Base-by-base conservation (phyloP, 1,140 invertebrate genomes). In the Adoxophyes honmai region DNA sequence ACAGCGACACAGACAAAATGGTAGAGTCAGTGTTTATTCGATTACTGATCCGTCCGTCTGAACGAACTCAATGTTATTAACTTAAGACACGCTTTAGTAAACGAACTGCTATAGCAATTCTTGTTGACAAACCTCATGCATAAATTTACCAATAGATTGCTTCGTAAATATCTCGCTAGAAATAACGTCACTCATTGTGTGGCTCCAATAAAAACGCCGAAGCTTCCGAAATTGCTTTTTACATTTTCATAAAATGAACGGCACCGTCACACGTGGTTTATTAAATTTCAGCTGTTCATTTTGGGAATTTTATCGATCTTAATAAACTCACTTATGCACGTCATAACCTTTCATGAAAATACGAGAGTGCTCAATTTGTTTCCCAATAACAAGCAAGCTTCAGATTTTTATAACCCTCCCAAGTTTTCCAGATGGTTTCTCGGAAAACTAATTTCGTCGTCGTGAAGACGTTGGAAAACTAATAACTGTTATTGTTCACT, bases 161-260 rank as follows among this genome's bases (percentile, higher is more conserved):
- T 36, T 37, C 16, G 33, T 13, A 36, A 53, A 36, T n/a, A 36
- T n/a, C 52, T 11, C 7, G 13, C 33, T n/a, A 13, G 34, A 35
- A n/a, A 10, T 53, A 33, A 35, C 21, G 10, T 35, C 52, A 53
- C 16, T 21, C 13, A 36, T 35, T 16, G 52, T 11, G 52, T 28
- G 21, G 21, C 21, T 28, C 34, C 15, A 37, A 11, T 18, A 5
- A 52, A 44, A 44, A 21, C n/a, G 21, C 18, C 21, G 21, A 48
- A 48, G 42, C 42, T 33, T 11, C 39, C 10, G 10, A 48, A 48
- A 48, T 48, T 48, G 42, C 18, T 48, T 48, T 16, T 48, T 6
- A 28, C 21, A 48, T 48, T 48, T 21, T 48, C 16, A 48, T 48
- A 48, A 48, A 48, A 18, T 21, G 42, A 42, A 28, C 42, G 10